Evolutionary conservation across 2,888 invertebrate species (phyloP), one percentile per base, ranked within the genome.

Genomic region (Ochropleura leucogaster): DNA sequence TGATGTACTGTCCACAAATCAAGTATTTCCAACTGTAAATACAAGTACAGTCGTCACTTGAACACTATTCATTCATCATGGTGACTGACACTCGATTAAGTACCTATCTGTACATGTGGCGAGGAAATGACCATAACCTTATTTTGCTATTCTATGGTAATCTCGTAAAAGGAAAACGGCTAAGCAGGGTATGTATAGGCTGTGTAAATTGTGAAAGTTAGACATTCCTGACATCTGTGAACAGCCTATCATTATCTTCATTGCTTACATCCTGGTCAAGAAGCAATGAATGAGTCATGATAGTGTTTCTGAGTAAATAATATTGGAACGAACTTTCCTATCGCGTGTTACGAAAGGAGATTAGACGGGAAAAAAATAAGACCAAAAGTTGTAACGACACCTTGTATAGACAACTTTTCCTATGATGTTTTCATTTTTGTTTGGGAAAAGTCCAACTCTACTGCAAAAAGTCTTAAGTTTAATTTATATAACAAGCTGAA

Each of bases 51-150:
- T 47, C 55, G 57, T 47, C 51, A 68, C 64, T 46, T 82, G 73
- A 76, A 76, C 74, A 72, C 49, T 42, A 68, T 66, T 49, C 77
- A 80, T 80, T 80, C 53, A 77, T 72, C 77, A 74, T 44, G 16
- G 47, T 69, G 77, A 74, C 51, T 82, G 82, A 80, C 82, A 82
- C 57, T 74, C 77, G 73, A 82, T 80, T 79, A 78, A 74, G 68
- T 71, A 67, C 73, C 64, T 74, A 67, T 76, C 64, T 72, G 46
- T 69, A 74, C 64, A 67, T 64, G 63, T 55, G 51, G 57, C 10
- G 16, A 44, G 40, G 44, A 78, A 70, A 77, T 68, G 68, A 64
- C 60, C 8, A 74, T 68, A 65, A 53, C 5, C n/a, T 46, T 71
- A 59, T 68, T 72, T 67, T 68, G 69, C 68, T 65, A 65, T 62